Evolutionary conservation across 2,113 vertebrate genomes (phyloP).

Genomic region (Tapirus terrestris): DNA sequence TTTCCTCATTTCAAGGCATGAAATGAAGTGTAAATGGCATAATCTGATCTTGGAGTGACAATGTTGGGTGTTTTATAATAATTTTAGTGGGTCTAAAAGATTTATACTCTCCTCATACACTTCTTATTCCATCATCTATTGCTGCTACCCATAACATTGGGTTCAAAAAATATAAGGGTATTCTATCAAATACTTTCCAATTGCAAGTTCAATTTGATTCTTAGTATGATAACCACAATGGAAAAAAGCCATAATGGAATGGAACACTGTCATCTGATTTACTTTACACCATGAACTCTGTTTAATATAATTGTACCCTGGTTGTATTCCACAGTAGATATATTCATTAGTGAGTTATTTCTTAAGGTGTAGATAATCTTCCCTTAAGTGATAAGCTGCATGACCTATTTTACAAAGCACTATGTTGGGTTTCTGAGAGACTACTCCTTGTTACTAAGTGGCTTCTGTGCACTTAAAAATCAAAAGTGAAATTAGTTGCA

Average conservation of each 20-base stretch:
- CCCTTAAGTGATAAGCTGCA: not conserved
- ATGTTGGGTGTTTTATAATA: not conserved
- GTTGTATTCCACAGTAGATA: not conserved
- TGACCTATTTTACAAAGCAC: not conserved
- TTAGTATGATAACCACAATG: not conserved
- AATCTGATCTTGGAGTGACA: not conserved
- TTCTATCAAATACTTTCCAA: not conserved
- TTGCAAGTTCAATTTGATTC: not conserved
- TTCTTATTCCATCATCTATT: not conserved
- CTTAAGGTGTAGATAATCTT: not conserved
- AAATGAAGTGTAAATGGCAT: not conserved
- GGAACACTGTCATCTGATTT: not conserved
- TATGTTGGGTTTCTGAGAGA: not conserved
- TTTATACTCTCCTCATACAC: not conserved
- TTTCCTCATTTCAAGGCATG: not conserved
- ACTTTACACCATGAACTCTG: not conserved
- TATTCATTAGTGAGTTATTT: not conserved
- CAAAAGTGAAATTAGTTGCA: not conserved
- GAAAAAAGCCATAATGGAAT: not conserved
- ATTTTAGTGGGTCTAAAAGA: not conserved
- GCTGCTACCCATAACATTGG: not conserved
- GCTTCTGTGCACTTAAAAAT: not conserved
- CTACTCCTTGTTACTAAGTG: not conserved
- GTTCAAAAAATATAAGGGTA: not conserved
- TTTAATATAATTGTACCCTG: not conserved